Base-by-base conservation (phyloP, 2,888 invertebrate genomes). In the Margaritifera margaritifera region DNA sequence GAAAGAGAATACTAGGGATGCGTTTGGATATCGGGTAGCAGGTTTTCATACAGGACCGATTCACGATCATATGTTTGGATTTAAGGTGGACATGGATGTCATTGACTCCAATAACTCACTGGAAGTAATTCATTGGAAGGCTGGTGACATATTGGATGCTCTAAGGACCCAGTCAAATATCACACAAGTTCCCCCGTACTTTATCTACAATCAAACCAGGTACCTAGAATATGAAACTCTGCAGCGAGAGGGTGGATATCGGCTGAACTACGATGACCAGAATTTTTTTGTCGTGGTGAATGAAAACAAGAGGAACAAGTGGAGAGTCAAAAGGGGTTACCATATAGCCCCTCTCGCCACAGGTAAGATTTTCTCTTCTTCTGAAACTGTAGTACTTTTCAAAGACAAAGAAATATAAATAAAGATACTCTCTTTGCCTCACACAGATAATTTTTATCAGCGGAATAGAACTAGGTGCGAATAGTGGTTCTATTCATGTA, bases 11-110 rank as follows among this genome's bases (percentile, higher is more conserved):
- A 72, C 74, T 3, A 72, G 74, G 11, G 77, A 78, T 59, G 74
- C 80, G 4, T 82, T 82, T 62, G 82, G 82, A 2, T 82, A 79
- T 68, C 69, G 77, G 61, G 62, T 82, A 20, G 53, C 69, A 4
- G 72, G 74, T 20, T 75, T 68, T 62, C 68, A 68, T 20, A 75
- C 79, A 6, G 82, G 82, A 18, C 75, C 71, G 20, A 78, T 82
- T 42, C 82, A 82, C 63, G 80, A 80, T 55, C 83, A 83, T 57
- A 78, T 77, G 62, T 83, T 83, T 59, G 80, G 78, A 15, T 80
- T 80, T 60, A 80, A 80, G 66, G 83, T 81, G 3, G 83, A 83
- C 57, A 64, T 83, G 6, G 83, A 83, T 56, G 65, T 83, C 15
- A 59, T 77, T 1, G 79, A 72, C 15, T 71, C 74, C 11, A 64